Evolutionary conservation across 2,888 invertebrate species (phyloP).

Genomic region (Boloria euphrosyne): DNA sequence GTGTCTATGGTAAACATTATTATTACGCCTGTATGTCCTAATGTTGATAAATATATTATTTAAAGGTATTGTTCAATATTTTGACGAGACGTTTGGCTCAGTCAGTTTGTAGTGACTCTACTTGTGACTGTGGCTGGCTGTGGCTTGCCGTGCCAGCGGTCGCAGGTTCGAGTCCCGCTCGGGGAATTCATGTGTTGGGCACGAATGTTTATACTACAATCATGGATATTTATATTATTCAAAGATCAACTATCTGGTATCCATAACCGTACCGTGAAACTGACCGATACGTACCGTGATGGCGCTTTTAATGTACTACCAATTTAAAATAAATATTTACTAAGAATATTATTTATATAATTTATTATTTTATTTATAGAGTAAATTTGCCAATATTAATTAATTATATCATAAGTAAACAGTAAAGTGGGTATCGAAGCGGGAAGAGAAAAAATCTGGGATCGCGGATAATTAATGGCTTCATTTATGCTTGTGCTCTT

Average conservation of each 20-base stretch:
- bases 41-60: no score
- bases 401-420: constrained; percentile 32
- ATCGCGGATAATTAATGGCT: constrained; percentile 80
- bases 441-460: constrained; percentile 65
- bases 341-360: background rate
- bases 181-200: no score
- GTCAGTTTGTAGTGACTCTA: background rate
- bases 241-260: no score
- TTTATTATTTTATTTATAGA: background rate
- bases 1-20: no score
- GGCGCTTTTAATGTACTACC: no score
- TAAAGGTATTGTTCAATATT: no score
- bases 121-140: background rate
- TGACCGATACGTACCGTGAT: no score
- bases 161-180: no score
- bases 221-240: no score
- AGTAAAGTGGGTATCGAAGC: constrained; percentile 36
- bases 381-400: constrained; percentile 22
- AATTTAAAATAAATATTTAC: background rate
- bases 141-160: background rate
- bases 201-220: no score
- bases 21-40: no score
- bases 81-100: no score
- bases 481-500: constrained; percentile 82
- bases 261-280: background rate